Evolutionary conservation across 2,888 invertebrate genomes (phyloP).

Genomic region (Ophion obscuratus): DNA sequence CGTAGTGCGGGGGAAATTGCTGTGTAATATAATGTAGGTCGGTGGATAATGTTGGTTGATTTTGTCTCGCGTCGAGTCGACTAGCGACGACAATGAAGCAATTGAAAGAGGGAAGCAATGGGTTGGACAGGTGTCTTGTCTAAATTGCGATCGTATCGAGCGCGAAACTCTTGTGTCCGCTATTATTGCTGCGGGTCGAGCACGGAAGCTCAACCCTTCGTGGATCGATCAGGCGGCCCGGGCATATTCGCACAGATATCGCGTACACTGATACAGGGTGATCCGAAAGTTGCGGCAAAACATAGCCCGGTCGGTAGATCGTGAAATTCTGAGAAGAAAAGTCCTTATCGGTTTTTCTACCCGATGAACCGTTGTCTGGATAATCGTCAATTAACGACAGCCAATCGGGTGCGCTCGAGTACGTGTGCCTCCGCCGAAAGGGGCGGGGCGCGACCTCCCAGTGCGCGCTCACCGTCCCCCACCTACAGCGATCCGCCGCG

Average conservation of each 20-base stretch:
- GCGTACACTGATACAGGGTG: neutral
- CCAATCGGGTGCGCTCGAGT: neutral
- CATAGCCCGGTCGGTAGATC: neutral
- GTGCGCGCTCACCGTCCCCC: neutral
- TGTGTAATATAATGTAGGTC: conserved; percentile 21
- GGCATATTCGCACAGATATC: conserved; percentile 5
- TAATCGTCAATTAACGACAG: neutral
- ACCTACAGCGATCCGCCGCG: neutral
- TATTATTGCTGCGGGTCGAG: conserved; percentile 19
- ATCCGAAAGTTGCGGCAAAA: neutral
- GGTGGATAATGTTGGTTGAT: neutral
- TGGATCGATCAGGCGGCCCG: conserved; percentile 34
- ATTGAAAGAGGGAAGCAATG: neutral
- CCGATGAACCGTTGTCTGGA: neutral
- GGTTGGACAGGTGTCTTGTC: neutral
- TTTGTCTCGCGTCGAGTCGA: neutral
- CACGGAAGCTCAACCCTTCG: conserved; percentile 13
- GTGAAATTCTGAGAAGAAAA: neutral
- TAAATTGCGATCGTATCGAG: neutral
- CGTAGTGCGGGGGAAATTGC: neutral
- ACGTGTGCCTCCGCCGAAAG: neutral
- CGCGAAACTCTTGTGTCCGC: neutral
- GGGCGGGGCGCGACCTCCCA: neutral
- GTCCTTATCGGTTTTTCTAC: neutral
- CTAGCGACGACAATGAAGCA: neutral